Evolutionary conservation across 2,888 invertebrate species (phyloP).

Genomic region (Corbicula japonica): DNA sequence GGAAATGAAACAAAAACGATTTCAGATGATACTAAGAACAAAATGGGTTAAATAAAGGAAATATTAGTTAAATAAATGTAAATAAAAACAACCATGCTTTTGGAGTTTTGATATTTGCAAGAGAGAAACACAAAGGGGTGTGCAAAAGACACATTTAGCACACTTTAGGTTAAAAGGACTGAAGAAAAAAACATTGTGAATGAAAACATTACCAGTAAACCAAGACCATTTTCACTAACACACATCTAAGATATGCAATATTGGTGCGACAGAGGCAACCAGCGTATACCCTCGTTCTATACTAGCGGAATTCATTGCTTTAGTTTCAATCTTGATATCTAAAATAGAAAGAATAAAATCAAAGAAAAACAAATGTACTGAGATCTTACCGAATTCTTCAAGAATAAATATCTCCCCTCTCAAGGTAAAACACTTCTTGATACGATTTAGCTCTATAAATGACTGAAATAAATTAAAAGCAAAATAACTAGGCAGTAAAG

Average conservation of each 20-base stretch:
- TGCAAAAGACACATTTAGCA: too few species aligned
- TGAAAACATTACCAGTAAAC: not conserved
- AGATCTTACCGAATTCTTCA: constrained; percentile 98
- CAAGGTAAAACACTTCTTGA: constrained; percentile 99
- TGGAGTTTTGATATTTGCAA: too few species aligned
- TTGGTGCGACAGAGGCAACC: constrained; percentile 31
- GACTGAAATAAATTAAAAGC: constrained; percentile 91
- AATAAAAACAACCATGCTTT: too few species aligned
- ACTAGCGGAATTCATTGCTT: constrained; percentile 61
- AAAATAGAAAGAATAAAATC: constrained; percentile 67
- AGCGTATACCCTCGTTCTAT: constrained; percentile 53
- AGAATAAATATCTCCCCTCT: constrained; percentile 99
- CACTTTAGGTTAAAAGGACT: too few species aligned
- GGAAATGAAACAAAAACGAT: too few species aligned
- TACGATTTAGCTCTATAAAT: constrained; percentile 99
- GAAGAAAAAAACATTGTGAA: not conserved
- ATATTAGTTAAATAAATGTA: not conserved
- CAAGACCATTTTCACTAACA: constrained; percentile 39
- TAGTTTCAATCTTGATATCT: constrained; percentile 67
- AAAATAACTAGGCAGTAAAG: constrained; percentile 76
- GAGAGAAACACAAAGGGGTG: too few species aligned
- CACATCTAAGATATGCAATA: constrained; percentile 35
- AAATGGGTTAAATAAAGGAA: not conserved
- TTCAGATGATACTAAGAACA: not conserved
- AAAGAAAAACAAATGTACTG: constrained; percentile 64